Evolutionary conservation across 2,797 vertebrate species (phyloP).

Genomic region (Lagothrix lagotricha): DNA sequence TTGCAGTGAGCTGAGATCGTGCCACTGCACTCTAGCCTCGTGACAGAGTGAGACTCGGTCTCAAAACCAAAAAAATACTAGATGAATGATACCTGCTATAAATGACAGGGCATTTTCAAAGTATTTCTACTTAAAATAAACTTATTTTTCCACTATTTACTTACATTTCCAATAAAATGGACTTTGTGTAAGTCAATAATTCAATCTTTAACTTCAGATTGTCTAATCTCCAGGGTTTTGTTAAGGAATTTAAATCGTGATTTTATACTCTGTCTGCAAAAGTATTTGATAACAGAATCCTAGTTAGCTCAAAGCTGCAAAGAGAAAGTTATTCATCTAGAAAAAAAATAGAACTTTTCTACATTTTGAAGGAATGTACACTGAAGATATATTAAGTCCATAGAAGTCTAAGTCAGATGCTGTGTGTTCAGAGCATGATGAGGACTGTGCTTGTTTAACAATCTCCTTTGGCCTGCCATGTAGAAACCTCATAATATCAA

Average conservation of each 20-base stretch:
- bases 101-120: background rate
- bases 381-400: background rate
- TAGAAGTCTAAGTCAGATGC: background rate
- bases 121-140: background rate
- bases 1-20: too few species aligned
- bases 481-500: background rate
- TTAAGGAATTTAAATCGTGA: background rate
- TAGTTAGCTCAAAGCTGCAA: background rate
- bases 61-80: background rate
- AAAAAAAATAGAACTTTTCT: background rate
- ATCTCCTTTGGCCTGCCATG: background rate
- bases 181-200: background rate
- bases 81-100: background rate
- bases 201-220: background rate
- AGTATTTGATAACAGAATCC: background rate
- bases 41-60: too few species aligned
- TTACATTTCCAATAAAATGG: background rate
- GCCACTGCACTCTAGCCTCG: too few species aligned
- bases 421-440: background rate
- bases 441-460: background rate
- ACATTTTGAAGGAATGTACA: background rate
- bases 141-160: slow-evolving; percentile 4
- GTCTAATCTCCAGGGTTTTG: background rate
- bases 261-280: slow-evolving; percentile 20
- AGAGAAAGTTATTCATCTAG: background rate